Conservation (phyloP, 2,797 vertebrate species). For the Thripadectes ignobilis region DNA sequence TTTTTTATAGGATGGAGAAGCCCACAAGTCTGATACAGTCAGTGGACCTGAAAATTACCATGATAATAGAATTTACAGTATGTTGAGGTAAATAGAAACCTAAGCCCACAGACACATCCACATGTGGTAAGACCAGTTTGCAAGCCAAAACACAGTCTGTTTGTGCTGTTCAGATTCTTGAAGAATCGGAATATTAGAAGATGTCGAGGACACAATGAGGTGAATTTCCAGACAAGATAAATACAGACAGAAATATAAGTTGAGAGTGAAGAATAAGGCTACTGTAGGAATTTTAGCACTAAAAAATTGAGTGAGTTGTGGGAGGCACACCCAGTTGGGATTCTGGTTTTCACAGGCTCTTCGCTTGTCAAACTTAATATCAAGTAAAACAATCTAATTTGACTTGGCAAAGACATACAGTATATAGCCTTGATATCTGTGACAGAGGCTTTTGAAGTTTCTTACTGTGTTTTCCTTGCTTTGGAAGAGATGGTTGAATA, state of each 20-base stretch:
- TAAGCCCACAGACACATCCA: conserved; percentile 23
- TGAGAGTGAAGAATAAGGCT: conserved; percentile 67
- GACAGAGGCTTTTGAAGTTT: conserved; percentile 77
- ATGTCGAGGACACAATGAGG: conserved; percentile 49
- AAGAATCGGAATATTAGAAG: conserved; percentile 60
- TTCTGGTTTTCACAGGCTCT: conserved; percentile 79
- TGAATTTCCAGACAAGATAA: conserved; percentile 78
- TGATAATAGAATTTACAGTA: conserved; percentile 47
- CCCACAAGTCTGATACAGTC: conserved; percentile 41
- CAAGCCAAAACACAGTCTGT: conserved; percentile 64
- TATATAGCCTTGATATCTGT: conserved; percentile 73
- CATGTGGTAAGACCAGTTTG: conserved; percentile 4
- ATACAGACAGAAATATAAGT: conserved; percentile 71
- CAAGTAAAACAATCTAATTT: conserved; percentile 82
- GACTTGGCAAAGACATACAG: conserved; percentile 77
- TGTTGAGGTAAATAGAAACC: conserved; percentile 31
- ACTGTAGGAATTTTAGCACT: conserved; percentile 69
- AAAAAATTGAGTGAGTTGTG: conserved; percentile 42
- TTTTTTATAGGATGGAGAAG: conserved; percentile 8
- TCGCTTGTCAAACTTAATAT: conserved; percentile 83
- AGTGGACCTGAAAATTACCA: conserved; percentile 12
- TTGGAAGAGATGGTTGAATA: conserved; percentile 71
- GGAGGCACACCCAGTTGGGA: conserved; percentile 78
- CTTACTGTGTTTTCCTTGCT: conserved; percentile 70
- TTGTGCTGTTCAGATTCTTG: conserved; percentile 54